These are phyloP conservation scores for Malaclemys terrapin DNA, from an alignment of 2,113 vertebrate genomes.

Conservation along the genomic window DNA sequence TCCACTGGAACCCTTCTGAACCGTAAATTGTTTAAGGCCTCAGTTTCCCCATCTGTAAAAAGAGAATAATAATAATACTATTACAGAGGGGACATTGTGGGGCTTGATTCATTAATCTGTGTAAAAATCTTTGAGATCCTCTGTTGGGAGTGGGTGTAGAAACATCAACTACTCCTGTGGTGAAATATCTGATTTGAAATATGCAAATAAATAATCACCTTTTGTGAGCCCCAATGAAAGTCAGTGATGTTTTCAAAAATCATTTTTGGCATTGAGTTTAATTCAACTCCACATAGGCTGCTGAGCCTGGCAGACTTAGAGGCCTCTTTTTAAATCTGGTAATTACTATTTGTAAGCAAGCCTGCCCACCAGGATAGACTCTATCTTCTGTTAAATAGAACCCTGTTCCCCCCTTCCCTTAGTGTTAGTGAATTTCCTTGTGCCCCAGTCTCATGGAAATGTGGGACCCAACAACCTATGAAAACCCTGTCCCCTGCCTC, in stretches of 20 bases:
- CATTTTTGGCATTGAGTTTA: constrained; percentile 1
- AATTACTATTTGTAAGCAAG: not conserved
- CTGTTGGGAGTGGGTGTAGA: not conserved
- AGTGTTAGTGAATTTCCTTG: not conserved
- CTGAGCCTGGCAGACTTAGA: not conserved
- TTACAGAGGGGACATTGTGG: rapidly evolving
- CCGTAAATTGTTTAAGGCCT: not conserved
- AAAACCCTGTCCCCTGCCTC: not conserved
- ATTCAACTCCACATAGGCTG: not conserved
- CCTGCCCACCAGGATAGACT: rapidly evolving
- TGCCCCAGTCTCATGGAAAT: not conserved
- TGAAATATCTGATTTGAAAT: not conserved
- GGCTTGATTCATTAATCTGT: not conserved
- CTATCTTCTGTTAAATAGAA: constrained; percentile 11
- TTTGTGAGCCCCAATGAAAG: not conserved
- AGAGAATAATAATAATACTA: rapidly evolving
- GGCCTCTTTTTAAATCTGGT: not conserved
- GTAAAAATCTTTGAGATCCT: not conserved
- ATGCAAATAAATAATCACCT: not conserved
- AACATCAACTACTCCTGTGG: rapidly evolving
- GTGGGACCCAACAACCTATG: not conserved
- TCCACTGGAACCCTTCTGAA: not conserved
- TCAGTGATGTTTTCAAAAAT: not conserved
- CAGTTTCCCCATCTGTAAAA: not conserved
- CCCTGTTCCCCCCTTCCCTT: not conserved